Evolutionary conservation across 2,888 invertebrate genomes (phyloP), one percentile per base, ranked within the genome.

Genomic region (Harmothoe impar): DNA sequence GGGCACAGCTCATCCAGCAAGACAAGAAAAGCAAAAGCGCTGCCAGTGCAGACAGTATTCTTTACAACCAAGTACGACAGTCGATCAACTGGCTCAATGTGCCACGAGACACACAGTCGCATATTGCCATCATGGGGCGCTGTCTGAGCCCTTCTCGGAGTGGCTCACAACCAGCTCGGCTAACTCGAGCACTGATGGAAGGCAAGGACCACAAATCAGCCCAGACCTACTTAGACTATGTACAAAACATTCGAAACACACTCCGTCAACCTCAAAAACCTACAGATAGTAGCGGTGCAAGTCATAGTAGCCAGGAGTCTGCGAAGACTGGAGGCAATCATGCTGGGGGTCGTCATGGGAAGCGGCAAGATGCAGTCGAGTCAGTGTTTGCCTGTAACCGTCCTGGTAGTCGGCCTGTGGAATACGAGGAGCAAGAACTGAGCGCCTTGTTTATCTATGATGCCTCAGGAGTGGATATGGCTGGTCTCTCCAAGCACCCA

Each of bases 1-100:
- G 86, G 54, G 1, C 54, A 17, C 25, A 29, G 25, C 25, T 29
- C 7, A 52, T 12, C 31, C 52, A 33, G 54, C 17, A 1, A 12
- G 25, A 86, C 54, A 12, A 17, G 54, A 52, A 29, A 25, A 84
- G 25, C 51, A 20, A 78, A 29, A 7, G 25, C 29, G 12, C 10
- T 20, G 54, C 12, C 20, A 29, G 17, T 17, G 25, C 12, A n/a
- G 86, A 86, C 31, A 29, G 29, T 54, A 52, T 86, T n/a, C 54
- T 86, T 10, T 86, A 86, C 86, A 29, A 86, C 54, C 86, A 86
- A 29, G 29, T 86, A 29, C 15, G 25, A 15, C 54, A 86, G 54
- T 86, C 86, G 29, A 86, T 86, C 10, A 20, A 54, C 29, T 56
- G 56, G 86, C 86, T 86, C 1, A 29, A 23, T n/a, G 81, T 81